Evolutionary conservation across 2,797 vertebrate genomes (phyloP).

Genomic region (Streptopelia turtur): DNA sequence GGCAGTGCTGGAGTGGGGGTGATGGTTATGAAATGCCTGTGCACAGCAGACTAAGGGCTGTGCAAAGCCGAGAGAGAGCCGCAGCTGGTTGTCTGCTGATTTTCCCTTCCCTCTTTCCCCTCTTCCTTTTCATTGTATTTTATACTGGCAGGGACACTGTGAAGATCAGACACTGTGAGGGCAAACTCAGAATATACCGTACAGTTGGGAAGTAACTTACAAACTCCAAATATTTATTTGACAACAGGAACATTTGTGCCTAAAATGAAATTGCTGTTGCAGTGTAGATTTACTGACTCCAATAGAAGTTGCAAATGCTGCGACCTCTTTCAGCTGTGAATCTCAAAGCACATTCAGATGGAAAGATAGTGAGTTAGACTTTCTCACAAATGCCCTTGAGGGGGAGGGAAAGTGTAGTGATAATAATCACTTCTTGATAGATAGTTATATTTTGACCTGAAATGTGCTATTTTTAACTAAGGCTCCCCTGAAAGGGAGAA

Average conservation of each 20-base stretch:
- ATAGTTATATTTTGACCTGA: neutral
- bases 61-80: neutral
- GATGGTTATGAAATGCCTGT: neutral
- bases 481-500: neutral
- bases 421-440: neutral
- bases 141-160: neutral
- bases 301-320: neutral
- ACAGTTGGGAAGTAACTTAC: neutral
- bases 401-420: neutral
- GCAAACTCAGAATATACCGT: neutral
- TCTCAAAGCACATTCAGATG: neutral
- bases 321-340: neutral
- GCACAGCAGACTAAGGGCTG: neutral
- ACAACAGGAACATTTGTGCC: neutral
- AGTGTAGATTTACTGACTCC: neutral
- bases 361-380: neutral
- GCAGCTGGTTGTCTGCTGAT: fast-evolving
- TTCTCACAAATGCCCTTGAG: neutral
- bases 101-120: neutral
- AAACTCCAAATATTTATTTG: neutral
- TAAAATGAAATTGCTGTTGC: slow-evolving; percentile 9
- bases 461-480: slow-evolving; percentile 14
- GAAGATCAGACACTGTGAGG: neutral
- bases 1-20: neutral
- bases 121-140: neutral